Percentiles rank a stretch among this genome's conserved stretches.
phyloP scores from a whole-genome alignment of 2,797 vertebrate species.

The Buphagus erythrorhynchus region DNA sequence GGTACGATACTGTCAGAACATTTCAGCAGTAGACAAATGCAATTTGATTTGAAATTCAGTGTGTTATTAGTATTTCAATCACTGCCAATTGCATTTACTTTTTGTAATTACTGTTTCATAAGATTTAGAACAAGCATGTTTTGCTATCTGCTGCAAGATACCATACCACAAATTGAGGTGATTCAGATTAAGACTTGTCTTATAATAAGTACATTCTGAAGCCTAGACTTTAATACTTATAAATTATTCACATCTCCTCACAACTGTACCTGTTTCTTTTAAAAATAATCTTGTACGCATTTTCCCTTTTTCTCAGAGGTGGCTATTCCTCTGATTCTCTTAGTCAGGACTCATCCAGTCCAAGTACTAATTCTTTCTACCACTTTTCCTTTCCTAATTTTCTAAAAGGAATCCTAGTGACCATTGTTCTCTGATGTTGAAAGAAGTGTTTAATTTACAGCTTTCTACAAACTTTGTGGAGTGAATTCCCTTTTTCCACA shows the following conservation, averaged over 20 bases:
- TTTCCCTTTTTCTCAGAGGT: neutral
- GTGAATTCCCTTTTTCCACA: neutral
- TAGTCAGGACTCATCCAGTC: neutral
- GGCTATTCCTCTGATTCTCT: neutral
- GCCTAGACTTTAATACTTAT: neutral
- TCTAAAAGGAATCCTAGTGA: neutral
- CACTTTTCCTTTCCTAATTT: neutral
- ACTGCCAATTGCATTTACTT: slow-evolving; percentile 66
- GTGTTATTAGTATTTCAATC: slow-evolving; percentile 36
- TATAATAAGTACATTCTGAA: neutral
- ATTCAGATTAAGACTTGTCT: neutral
- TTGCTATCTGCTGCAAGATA: slow-evolving; percentile 39
- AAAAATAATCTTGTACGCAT: neutral
- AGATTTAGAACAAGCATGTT: slow-evolving; percentile 15
- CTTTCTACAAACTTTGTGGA: neutral
- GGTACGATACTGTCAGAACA: neutral
- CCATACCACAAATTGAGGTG: slow-evolving; percentile 11
- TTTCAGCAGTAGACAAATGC: slow-evolving; percentile 23
- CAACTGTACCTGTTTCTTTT: neutral
- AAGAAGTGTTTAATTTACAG: neutral
- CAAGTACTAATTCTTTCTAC: neutral
- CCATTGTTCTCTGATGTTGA: neutral
- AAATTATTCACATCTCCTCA: neutral
- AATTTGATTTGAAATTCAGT: slow-evolving; percentile 41
- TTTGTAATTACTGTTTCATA: slow-evolving; percentile 61